phyloP scores from a whole-genome alignment of 2,888 invertebrate genomes.

The Cremastinae sp. region DNA sequence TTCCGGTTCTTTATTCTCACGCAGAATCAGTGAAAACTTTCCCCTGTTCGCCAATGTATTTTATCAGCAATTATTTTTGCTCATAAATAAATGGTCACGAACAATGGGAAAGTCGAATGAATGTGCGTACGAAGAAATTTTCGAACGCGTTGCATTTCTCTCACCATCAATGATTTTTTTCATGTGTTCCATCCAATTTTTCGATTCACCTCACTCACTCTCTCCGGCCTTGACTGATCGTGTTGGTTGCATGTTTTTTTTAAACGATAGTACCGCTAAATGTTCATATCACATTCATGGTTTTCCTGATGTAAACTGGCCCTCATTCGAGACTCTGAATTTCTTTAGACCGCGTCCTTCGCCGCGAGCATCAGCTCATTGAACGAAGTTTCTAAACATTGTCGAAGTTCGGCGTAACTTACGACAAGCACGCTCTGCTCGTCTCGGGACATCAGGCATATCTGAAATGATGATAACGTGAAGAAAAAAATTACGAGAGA shows the following conservation, averaged over 20 bases:
- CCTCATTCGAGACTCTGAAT: conserved; percentile 16
- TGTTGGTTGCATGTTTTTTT: conserved; percentile 42
- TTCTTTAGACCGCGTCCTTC: conserved; percentile 71
- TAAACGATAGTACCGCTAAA: conserved; percentile 76
- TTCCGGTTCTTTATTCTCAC: no score
- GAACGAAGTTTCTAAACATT: conserved; percentile 96
- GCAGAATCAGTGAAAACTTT: no score
- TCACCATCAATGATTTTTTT: no score
- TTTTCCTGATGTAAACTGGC: conserved; percentile 59
- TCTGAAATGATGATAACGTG: no score
- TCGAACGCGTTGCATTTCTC: no score
- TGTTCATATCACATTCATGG: conserved; percentile 79
- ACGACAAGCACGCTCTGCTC: conserved; percentile 98
- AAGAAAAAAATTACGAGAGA: no score
- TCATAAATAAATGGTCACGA: no score
- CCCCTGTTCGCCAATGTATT: no score
- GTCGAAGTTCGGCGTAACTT: conserved; percentile 96
- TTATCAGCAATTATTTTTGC: no score
- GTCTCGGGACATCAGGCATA: conserved; percentile 97
- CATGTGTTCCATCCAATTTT: no score
- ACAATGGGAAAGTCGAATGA: no score
- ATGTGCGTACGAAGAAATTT: no score
- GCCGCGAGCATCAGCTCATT: conserved; percentile 87
- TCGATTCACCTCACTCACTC: conserved; percentile 10
- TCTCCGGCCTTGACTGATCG: conserved; percentile 29